Evolutionary conservation across 2,888 invertebrate genomes (phyloP).

Genomic region (Steinernema hermaphroditum): DNA sequence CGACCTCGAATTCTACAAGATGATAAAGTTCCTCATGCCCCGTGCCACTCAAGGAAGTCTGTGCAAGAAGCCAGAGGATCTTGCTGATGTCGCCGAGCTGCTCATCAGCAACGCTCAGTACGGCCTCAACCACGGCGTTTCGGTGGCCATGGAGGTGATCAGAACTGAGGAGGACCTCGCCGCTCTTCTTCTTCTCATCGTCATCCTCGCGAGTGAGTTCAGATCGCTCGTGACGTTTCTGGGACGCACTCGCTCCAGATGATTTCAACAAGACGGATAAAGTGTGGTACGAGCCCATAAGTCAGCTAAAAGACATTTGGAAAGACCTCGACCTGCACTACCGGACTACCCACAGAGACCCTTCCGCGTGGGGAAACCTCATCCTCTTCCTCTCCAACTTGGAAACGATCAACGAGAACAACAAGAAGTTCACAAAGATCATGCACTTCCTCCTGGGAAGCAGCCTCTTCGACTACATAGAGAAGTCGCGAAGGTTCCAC

Average conservation of each 20-base stretch:
- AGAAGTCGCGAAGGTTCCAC: no score
- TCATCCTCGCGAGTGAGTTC: not conserved
- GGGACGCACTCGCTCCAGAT: no score
- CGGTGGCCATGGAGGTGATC: not conserved
- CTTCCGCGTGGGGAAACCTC: not conserved
- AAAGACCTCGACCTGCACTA: not conserved
- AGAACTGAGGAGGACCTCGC: not conserved
- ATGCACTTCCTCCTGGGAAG: no score
- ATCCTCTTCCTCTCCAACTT: not conserved
- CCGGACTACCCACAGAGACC: not conserved
- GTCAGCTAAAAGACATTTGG: not conserved
- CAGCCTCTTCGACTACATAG: no score
- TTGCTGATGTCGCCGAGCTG: not conserved
- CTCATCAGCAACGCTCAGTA: not conserved
- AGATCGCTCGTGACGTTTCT: no score
- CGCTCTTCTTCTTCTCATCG: not conserved
- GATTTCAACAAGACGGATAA: no score
- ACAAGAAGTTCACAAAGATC: no score
- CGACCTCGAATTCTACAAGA: not conserved
- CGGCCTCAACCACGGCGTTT: not conserved
- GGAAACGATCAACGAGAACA: not conserved
- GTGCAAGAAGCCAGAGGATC: not conserved
- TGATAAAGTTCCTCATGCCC: not conserved
- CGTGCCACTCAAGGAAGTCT: not conserved
- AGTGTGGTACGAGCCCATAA: no score